phyloP scores from a whole-genome alignment of 2,113 vertebrate species.

The Eurystomus gularis region DNA sequence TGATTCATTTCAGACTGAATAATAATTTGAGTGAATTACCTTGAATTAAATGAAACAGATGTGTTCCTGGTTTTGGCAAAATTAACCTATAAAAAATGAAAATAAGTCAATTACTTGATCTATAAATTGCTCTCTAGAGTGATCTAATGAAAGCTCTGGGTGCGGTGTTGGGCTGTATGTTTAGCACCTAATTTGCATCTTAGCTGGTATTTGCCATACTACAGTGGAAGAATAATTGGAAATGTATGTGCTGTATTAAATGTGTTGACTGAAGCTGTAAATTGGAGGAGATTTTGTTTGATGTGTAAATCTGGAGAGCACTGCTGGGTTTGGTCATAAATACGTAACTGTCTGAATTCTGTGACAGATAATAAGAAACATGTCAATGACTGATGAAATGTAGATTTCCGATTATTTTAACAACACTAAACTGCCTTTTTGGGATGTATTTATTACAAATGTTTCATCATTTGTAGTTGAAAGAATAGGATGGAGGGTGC shows the following conservation, averaged over 20 bases:
- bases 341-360: constrained; percentile 4
- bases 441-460: neutral
- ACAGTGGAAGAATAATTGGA: constrained; percentile 32
- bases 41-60: constrained; percentile 33
- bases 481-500: neutral
- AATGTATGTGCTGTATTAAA: neutral
- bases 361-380: constrained; percentile 18
- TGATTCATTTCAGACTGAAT: neutral
- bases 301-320: neutral
- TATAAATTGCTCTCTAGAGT: constrained; percentile 22
- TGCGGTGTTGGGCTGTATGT: neutral
- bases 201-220: constrained; percentile 25
- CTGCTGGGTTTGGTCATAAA: constrained; percentile 1
- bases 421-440: neutral
- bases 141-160: neutral
- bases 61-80: constrained; percentile 23
- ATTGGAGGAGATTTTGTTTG: constrained; percentile 33
- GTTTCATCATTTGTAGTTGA: neutral
- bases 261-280: constrained; percentile 35
- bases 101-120: neutral
- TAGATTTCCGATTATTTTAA: constrained; percentile 10
- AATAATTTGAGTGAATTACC: constrained; percentile 22
- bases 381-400: neutral
- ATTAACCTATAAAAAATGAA: constrained; percentile 20
- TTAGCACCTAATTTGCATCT: constrained; percentile 36